Percentiles rank a stretch among this genome's conserved stretches.
Evolutionary conservation across 2,113 vertebrate genomes (phyloP).

Genomic region (Epinephelus lanceolatus): DNA sequence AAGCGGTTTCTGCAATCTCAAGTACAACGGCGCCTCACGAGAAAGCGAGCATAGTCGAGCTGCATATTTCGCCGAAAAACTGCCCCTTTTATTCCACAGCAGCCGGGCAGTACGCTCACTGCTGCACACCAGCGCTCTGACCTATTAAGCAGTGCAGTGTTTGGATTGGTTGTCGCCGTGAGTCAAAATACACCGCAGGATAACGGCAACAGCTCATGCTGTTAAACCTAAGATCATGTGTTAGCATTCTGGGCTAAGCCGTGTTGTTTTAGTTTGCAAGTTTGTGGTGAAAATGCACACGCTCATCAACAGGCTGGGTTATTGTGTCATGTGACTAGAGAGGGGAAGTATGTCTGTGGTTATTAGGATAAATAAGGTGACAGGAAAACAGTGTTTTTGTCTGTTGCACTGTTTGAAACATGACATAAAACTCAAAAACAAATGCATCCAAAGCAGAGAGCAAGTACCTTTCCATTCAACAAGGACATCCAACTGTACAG

Average conservation of each 20-base stretch:
- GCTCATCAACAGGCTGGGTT: not conserved
- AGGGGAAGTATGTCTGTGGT: not conserved
- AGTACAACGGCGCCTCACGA: conserved; percentile 3
- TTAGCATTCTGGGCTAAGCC: not conserved
- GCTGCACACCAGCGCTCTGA: conserved; percentile 3
- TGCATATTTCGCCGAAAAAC: not conserved
- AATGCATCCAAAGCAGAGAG: not conserved
- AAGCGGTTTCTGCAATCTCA: not conserved
- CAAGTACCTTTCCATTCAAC: conserved; percentile 22
- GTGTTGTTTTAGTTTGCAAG: not conserved
- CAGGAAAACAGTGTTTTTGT: conserved; percentile 19
- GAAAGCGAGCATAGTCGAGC: not conserved
- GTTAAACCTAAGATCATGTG: not conserved
- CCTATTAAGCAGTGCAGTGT: conserved; percentile 10
- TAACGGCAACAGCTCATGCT: not conserved
- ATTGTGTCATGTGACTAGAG: not conserved
- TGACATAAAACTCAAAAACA: not conserved
- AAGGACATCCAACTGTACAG: conserved; percentile 2
- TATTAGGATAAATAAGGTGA: conserved; percentile 4
- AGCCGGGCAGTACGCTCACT: not conserved
- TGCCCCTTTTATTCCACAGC: not conserved
- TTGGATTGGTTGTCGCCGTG: not conserved
- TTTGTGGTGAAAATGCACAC: conserved; percentile 6
- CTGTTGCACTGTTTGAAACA: conserved; percentile 1
- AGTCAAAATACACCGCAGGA: not conserved